phyloP scores from a whole-genome alignment of 1,140 invertebrate genomes.

The Hylaeus volcanicus region DNA sequence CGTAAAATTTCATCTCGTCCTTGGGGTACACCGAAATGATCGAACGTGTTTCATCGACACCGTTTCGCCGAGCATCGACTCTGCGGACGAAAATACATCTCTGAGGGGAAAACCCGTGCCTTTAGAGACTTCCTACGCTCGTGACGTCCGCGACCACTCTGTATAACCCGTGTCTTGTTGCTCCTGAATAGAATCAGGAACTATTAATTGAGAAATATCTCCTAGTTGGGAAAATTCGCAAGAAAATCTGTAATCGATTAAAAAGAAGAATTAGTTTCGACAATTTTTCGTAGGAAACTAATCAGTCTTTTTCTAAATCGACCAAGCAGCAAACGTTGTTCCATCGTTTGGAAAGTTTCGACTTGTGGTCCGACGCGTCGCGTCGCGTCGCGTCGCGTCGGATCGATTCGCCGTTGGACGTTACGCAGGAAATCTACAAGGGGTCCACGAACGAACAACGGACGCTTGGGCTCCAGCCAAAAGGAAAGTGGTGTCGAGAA shows the following conservation, averaged over 20 bases:
- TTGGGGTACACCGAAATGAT: no score
- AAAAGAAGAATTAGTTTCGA: no score
- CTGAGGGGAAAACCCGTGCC: constrained; percentile 5
- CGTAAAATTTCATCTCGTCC: not conserved
- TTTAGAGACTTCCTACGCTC: constrained; percentile 1
- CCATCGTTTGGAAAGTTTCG: not conserved
- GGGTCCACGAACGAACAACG: constrained; percentile 1
- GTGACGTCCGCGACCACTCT: not conserved
- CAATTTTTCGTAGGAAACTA: no score
- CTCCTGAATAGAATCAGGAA: constrained; percentile 23
- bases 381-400: constrained; percentile 2
- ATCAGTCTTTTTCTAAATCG: no score
- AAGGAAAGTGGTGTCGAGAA: constrained; percentile 5
- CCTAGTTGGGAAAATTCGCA: no score
- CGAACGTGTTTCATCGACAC: not conserved
- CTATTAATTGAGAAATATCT: no score
- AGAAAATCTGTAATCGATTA: no score
- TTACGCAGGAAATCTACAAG: constrained; percentile 9
- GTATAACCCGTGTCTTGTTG: not conserved
- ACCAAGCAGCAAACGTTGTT: no score
- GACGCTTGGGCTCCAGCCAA: not conserved
- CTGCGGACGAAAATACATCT: constrained; percentile 1
- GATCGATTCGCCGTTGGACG: constrained; percentile 12
- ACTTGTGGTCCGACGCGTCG: not conserved
- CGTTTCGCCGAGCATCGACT: not conserved